Conservation (phyloP, 2,888 invertebrate species). For the Ichneumoninae sp. region DNA sequence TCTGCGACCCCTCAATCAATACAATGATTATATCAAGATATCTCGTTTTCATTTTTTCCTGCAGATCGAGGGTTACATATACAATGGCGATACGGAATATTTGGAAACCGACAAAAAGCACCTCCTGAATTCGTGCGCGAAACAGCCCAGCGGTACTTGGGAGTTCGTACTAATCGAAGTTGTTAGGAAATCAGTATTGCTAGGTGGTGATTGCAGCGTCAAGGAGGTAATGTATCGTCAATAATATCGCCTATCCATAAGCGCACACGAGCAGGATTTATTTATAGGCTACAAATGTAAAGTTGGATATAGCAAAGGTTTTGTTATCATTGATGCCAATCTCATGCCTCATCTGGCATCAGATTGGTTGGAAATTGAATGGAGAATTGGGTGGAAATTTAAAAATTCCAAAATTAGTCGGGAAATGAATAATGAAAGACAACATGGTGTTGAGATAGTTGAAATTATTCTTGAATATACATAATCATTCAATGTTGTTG, state of each 20-base stretch:
- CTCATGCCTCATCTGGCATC: neutral
- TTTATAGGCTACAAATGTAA: neutral
- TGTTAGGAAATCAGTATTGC: neutral
- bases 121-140: neutral
- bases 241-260: neutral
- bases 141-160: neutral
- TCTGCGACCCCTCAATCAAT: neutral
- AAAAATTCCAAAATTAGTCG: neutral
- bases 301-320: neutral
- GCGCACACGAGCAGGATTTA: neutral
- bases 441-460: no score
- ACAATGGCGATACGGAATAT: neutral
- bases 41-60: neutral
- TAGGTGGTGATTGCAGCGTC: neutral
- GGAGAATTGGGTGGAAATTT: neutral
- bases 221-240: neutral
- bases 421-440: neutral
- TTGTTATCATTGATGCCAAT: neutral
- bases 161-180: neutral
- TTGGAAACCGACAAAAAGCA: rapidly evolving
- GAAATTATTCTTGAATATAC: no score
- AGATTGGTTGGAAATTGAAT: no score
- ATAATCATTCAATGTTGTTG: neutral
- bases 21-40: neutral
- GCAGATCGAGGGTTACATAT: neutral